Percentiles rank a stretch among this genome's conserved stretches.
Conservation (phyloP, 2,113 vertebrate species). For the Mus musculus region GRCm39 chr6:94227001-94227500, state of each 20-base stretch:
- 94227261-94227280: slow-evolving; percentile 53
- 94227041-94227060: not conserved
- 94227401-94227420: not conserved
- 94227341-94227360: not conserved
- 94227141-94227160: slow-evolving; percentile 61
- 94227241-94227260: slow-evolving; percentile 58
- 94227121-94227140: slow-evolving; percentile 42
- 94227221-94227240: slow-evolving; percentile 62
- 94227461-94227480: not conserved
- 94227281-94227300: slow-evolving; percentile 7
- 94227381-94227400: not conserved
- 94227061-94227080: slow-evolving; percentile 11
- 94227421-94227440: not conserved
- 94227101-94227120: slow-evolving; percentile 40
- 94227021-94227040: slow-evolving; percentile 12
- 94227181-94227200: slow-evolving; percentile 59
- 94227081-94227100: not conserved
- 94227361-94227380: not conserved
- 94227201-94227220: slow-evolving; percentile 51
- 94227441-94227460: not conserved
- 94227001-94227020: slow-evolving; percentile 17
- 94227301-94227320: slow-evolving; percentile 18
- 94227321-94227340: slow-evolving; percentile 17
- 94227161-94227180: slow-evolving; percentile 66
- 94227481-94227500: not conserved